phyloP scores from a whole-genome alignment of 2,113 vertebrate genomes.

The Cariama cristata region DNA sequence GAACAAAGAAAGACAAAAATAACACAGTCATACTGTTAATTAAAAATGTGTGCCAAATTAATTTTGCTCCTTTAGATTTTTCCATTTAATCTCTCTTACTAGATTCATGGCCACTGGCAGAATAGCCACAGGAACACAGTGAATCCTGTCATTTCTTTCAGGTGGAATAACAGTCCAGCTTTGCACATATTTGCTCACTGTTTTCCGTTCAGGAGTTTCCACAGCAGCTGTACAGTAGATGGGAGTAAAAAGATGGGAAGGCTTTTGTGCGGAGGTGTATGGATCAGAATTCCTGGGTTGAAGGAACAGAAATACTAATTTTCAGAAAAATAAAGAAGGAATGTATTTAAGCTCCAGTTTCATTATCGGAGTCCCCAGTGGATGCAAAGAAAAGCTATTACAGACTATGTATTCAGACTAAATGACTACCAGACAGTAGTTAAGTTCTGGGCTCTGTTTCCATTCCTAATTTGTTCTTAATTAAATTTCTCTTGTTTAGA shows the following conservation, averaged over 20 bases:
- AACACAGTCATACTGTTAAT: neutral
- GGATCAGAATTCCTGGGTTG: neutral
- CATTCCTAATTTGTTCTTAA: conserved; percentile 22
- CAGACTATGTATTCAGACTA: neutral
- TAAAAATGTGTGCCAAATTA: neutral
- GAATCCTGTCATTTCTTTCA: neutral
- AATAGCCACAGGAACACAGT: neutral
- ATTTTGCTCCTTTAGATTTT: neutral
- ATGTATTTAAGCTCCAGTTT: conserved; percentile 26
- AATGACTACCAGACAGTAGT: conserved; percentile 26
- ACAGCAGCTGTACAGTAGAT: neutral
- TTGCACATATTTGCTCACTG: neutral
- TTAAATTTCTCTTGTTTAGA: neutral
- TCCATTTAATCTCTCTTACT: neutral
- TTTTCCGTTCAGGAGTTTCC: neutral
- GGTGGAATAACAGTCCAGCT: neutral
- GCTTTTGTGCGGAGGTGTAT: neutral
- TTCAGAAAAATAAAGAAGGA: neutral
- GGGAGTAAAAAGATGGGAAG: neutral
- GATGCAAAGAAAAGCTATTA: conserved; percentile 11
- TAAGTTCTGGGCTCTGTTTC: conserved; percentile 6
- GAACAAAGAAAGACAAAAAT: neutral
- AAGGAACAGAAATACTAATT: neutral
- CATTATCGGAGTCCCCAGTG: conserved; percentile 13
- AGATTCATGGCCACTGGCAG: neutral